Conservation (phyloP, 2,888 invertebrate species). For the Tipula helvola region DNA sequence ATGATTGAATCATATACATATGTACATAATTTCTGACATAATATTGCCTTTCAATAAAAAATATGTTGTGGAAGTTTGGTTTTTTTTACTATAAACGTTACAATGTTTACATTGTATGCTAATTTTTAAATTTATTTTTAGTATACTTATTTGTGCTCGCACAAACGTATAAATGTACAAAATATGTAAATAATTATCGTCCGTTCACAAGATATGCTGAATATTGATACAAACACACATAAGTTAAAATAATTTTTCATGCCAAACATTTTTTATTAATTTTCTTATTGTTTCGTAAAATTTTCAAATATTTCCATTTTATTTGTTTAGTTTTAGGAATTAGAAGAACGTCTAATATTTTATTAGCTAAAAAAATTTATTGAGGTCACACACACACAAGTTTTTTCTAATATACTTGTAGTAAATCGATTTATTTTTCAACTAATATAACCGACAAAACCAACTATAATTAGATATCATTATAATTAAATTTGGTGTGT, state of each 20-base stretch:
- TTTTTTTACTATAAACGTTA: neutral
- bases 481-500: neutral
- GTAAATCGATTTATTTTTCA: neutral
- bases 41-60: neutral
- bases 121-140: neutral
- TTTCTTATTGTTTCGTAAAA: neutral
- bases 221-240: neutral
- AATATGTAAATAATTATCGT: neutral
- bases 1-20: neutral
- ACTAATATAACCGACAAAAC: neutral
- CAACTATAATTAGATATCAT: neutral
- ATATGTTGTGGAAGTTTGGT: neutral
- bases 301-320: neutral
- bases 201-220: neutral
- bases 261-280: neutral
- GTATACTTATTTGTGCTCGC: neutral
- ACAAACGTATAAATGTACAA: too few relatives aligned
- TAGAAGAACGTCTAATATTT: neutral
- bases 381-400: neutral
- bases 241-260: neutral
- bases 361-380: neutral
- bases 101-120: neutral
- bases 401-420: neutral
- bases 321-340: neutral
- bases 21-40: neutral